Conservation (phyloP, 1,140 invertebrate genomes). For the Tetramorium simillimum region DNA sequence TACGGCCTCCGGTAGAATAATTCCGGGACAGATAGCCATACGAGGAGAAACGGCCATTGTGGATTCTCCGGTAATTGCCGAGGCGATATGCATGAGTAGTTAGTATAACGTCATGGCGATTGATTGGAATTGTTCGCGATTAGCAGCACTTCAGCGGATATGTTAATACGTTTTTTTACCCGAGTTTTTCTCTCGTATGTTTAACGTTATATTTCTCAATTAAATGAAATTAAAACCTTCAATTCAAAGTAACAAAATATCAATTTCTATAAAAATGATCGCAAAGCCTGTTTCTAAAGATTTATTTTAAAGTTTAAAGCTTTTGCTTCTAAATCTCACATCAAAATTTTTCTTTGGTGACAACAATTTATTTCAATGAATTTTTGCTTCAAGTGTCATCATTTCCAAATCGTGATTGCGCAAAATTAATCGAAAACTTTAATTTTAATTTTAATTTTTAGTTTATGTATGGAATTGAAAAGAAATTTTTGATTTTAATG, state of each 20-base stretch:
- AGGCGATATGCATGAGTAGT: slow-evolving; percentile 41
- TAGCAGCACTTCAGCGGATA: slow-evolving; percentile 57
- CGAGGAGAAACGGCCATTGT: slow-evolving; percentile 17
- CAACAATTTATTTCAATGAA: not conserved
- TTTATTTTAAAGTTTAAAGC: not conserved
- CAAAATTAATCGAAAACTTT: not conserved
- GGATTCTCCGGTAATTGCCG: slow-evolving; percentile 23
- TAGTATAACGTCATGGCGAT: slow-evolving; percentile 36
- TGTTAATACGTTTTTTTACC: not conserved
- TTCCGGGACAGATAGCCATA: slow-evolving; percentile 36
- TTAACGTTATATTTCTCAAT: not conserved
- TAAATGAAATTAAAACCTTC: not conserved
- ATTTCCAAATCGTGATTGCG: not conserved
- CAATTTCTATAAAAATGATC: not conserved
- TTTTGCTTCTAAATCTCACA: not conserved
- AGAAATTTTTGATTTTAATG: too few species aligned
- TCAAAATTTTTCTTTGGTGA: not conserved
- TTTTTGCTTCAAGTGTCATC: not conserved
- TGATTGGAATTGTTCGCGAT: slow-evolving; percentile 49
- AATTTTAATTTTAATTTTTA: not conserved
- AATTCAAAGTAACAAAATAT: not conserved
- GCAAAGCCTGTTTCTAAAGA: not conserved
- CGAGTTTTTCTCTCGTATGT: not conserved
- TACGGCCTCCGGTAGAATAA: slow-evolving; percentile 16
- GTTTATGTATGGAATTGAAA: not conserved